Evolutionary conservation across 2,113 vertebrate species (phyloP).

Genomic region (Chroicocephalus ridibundus): DNA sequence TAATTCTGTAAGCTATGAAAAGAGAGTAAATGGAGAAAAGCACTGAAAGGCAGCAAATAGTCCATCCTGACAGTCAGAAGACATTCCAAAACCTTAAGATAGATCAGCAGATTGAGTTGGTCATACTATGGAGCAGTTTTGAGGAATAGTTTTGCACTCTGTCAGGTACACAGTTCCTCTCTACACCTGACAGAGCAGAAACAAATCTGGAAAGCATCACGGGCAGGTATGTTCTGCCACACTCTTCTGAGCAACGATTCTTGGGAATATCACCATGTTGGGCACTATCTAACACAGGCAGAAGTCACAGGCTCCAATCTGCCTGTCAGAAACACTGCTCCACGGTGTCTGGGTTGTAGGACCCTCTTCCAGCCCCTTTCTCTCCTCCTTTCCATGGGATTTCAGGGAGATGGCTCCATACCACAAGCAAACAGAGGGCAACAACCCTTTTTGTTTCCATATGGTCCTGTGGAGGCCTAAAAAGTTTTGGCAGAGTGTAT

Average conservation of each 20-base stretch:
- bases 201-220: not conserved
- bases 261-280: not conserved
- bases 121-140: not conserved
- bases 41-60: not conserved
- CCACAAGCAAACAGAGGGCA: not conserved
- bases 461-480: not conserved
- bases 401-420: not conserved
- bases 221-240: not conserved
- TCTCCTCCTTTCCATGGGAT: not conserved
- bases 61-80: slow-evolving; percentile 61
- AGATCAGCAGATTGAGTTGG: not conserved
- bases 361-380: not conserved
- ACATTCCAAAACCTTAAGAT: not conserved
- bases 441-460: not conserved
- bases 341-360: not conserved
- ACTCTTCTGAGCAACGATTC: not conserved
- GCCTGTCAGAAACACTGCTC: not conserved
- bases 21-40: not conserved
- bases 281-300: not conserved
- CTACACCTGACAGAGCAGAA: not conserved
- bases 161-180: not conserved
- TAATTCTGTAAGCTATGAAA: not conserved
- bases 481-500: not conserved
- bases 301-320: not conserved
- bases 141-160: not conserved